Evolutionary conservation across 2,888 invertebrate genomes (phyloP), one percentile per base, ranked within the genome.

Genomic region (Drosophila fulvimacula): DNA sequence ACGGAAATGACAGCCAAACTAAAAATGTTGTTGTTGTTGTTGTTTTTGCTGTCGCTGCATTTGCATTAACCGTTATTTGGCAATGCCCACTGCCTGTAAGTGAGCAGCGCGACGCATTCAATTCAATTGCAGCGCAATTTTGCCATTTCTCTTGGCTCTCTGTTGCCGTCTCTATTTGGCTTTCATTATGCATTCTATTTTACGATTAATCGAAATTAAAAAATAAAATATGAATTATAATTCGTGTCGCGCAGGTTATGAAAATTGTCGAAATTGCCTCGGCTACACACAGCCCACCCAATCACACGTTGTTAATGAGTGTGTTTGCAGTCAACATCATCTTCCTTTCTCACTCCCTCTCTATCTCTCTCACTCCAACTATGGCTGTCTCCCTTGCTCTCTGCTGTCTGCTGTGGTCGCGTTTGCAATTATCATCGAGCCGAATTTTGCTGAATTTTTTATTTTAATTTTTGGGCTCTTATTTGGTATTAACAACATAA

Each of bases 141-240:
- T 38, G 32, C 30, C 1, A 5, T n/a, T 36, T 49, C 32, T 19
- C 32, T 9, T 19, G 7, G 9, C 34, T n/a, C 49, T 17, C 1
- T 13, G 6, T 6, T 58, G 41, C 36, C 27, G 19, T 57, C 49
- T 27, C 41, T 27, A 3, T 63, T n/a, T 11, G 27, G 3, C n/a
- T 19, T 32, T 32, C 15, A 1, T 15, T 32, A 13, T 13, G 13
- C 32, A 39, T 65, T n/a, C 24, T 15, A 10, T 24, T 24, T 36
- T 13, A 36, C 15, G 52, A 38, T 38, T 52, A 52, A 38, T 52
- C 38, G 38, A 1, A 52, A 38, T 52, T 27, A 27, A 1, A 19
- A 46, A 72, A 85, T 89, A 82, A 89, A 85, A 88, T 89, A 89
- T 89, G 75, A 79, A 85, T 78, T 78, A 79, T 68, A 88, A 79